Conservation (phyloP, 1,140 invertebrate genomes). For the Wiebesia pumilae region DNA sequence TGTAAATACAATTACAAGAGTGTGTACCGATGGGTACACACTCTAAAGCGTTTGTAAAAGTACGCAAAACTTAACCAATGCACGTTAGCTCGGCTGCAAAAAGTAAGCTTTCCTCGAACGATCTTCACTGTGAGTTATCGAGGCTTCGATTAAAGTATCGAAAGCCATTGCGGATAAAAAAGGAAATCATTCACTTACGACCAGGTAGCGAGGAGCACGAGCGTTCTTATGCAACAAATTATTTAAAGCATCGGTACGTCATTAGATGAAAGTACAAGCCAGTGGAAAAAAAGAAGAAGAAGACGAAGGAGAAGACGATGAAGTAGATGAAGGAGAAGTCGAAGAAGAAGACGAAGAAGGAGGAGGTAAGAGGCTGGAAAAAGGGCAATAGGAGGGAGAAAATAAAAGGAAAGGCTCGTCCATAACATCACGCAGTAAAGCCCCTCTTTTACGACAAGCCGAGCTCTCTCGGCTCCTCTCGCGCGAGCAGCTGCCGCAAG, state of each 20-base stretch:
- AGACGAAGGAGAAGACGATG: not conserved
- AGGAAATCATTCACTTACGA: not conserved
- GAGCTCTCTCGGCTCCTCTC: not conserved
- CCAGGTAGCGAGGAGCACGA: not conserved
- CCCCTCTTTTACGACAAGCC: not conserved
- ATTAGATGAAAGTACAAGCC: not conserved
- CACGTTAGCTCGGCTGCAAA: not conserved
- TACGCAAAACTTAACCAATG: not conserved
- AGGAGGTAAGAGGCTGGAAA: not conserved
- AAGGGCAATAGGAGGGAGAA: not conserved
- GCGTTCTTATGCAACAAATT: constrained; percentile 7
- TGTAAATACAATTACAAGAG: not conserved
- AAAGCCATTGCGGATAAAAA: not conserved
- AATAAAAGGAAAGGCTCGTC: not conserved
- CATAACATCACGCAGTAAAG: constrained; percentile 3
- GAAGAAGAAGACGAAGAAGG: not conserved
- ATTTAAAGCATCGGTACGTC: constrained; percentile 5
- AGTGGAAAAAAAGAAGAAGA: too few species aligned
- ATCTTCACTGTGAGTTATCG: not conserved
- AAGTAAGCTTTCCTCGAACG: not conserved
- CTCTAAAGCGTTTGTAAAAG: not conserved
- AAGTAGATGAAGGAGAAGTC: not conserved
- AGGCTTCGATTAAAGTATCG: not conserved
- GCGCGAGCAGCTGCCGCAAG: too few species aligned
- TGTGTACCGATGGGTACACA: not conserved